These are phyloP conservation scores for Stenichneumon culpator DNA, from an alignment of 2,888 invertebrate species.

Conservation along the genomic window DNA sequence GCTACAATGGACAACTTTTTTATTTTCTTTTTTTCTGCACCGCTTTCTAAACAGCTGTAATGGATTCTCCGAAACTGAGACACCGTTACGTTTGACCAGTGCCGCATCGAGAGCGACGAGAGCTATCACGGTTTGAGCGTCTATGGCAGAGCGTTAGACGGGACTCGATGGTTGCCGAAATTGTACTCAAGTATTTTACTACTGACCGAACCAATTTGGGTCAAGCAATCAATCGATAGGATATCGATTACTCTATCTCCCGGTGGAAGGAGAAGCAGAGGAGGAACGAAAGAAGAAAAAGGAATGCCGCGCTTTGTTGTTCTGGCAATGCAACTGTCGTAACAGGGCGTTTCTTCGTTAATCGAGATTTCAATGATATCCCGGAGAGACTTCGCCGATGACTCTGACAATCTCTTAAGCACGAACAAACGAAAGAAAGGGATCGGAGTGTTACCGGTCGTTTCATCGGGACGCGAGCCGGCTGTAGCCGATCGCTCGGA, in stretches of 20 bases:
- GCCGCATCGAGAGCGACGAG: slow-evolving; percentile 47
- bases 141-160: slow-evolving; percentile 16
- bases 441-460: slow-evolving; percentile 20
- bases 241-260: slow-evolving; percentile 49
- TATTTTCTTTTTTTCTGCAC: slow-evolving; percentile 54
- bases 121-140: slow-evolving; percentile 6
- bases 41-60: slow-evolving; percentile 71
- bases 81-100: slow-evolving; percentile 69
- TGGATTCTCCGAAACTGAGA: slow-evolving; percentile 73
- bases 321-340: slow-evolving; percentile 34
- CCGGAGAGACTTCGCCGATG: slow-evolving; percentile 29
- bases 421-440: slow-evolving; percentile 48
- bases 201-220: slow-evolving; percentile 21
- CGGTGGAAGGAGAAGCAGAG: slow-evolving; percentile 10
- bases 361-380: slow-evolving; percentile 54
- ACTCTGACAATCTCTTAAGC: slow-evolving; percentile 45
- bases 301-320: slow-evolving; percentile 44
- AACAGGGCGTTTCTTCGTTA: slow-evolving; percentile 39
- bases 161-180: slow-evolving; percentile 55
- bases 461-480: slow-evolving; percentile 19
- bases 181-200: slow-evolving; percentile 38
- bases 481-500: slow-evolving; percentile 26
- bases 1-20: slow-evolving; percentile 56
- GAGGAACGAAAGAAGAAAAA: slow-evolving; percentile 10
- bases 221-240: slow-evolving; percentile 53